Evolutionary conservation across 2,888 invertebrate species (phyloP).

Genomic region (Ceraclea dissimilis): DNA sequence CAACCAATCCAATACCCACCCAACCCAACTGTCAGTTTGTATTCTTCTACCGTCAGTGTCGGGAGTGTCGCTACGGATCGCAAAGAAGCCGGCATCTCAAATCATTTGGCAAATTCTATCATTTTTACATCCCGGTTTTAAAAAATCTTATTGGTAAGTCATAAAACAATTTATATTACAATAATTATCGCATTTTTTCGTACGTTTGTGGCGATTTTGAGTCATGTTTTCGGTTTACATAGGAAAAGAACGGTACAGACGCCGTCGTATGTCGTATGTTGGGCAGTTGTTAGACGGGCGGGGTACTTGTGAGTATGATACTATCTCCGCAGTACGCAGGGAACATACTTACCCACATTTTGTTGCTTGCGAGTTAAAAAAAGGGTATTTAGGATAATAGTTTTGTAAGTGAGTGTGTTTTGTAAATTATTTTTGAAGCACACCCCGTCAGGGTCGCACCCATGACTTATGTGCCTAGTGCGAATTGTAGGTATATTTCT

Average conservation of each 20-base stretch:
- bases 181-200: not conserved
- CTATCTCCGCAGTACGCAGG: not conserved
- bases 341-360: too few relatives aligned
- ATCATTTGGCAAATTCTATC: not conserved
- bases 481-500: too few relatives aligned
- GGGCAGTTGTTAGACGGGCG: not conserved
- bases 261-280: not conserved
- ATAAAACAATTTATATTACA: not conserved
- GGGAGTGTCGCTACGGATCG: not conserved
- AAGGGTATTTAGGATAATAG: too few relatives aligned
- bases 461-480: conserved; percentile 9
- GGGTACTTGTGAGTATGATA: not conserved
- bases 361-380: too few relatives aligned
- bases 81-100: not conserved
- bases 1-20: not conserved
- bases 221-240: not conserved
- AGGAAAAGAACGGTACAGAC: not conserved
- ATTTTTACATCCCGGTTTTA: not conserved
- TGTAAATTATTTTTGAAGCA: not conserved
- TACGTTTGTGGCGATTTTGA: not conserved
- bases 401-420: too few relatives aligned
- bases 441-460: conserved; percentile 17
- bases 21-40: not conserved
- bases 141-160: not conserved
- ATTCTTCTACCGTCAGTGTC: not conserved